phyloP scores from a whole-genome alignment of 2,888 invertebrate species.

The Megaustenia siamemsis region DNA sequence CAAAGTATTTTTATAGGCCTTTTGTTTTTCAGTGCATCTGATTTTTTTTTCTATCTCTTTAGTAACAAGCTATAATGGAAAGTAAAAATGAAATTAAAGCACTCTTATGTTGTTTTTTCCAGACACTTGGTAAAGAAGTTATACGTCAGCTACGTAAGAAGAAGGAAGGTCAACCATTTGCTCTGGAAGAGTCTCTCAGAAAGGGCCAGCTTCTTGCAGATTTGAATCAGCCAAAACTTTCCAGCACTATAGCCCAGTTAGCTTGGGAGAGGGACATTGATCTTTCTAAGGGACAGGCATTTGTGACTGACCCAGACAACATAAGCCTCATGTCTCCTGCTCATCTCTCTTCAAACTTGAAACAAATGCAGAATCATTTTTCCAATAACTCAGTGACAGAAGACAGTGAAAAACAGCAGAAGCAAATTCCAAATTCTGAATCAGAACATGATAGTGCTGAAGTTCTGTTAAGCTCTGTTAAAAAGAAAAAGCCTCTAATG shows the following conservation, averaged over 20 bases:
- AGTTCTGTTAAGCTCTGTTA: not conserved
- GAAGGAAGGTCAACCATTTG: constrained; percentile 35
- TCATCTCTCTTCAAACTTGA: not conserved
- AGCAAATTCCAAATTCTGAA: not conserved
- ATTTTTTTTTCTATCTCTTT: not conserved
- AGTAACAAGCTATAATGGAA: too few relatives aligned
- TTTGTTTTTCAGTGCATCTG: not conserved
- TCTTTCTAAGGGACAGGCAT: constrained; percentile 71
- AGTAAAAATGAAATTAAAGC: not conserved
- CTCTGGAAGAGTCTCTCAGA: constrained; percentile 23
- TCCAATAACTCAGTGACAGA: not conserved
- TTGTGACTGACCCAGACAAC: constrained; percentile 62
- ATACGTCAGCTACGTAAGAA: constrained; percentile 64
- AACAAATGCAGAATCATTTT: not conserved
- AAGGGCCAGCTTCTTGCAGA: constrained; percentile 30
- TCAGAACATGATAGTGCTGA: not conserved
- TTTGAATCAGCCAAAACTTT: constrained; percentile 50
- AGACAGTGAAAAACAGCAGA: not conserved
- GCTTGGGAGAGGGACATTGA: constrained; percentile 89
- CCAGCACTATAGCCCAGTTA: constrained; percentile 82
- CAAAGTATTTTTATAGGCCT: too few relatives aligned
- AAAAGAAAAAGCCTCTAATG: constrained; percentile 18
- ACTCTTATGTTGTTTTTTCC: constrained; percentile 38
- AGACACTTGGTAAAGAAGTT: constrained; percentile 76
- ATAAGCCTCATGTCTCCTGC: constrained; percentile 42